A percentile compares a stretch with the other conserved stretches of the same genome.
Conservation (phyloP, 2,888 invertebrate genomes). For the Dicyrtomina minuta region DNA sequence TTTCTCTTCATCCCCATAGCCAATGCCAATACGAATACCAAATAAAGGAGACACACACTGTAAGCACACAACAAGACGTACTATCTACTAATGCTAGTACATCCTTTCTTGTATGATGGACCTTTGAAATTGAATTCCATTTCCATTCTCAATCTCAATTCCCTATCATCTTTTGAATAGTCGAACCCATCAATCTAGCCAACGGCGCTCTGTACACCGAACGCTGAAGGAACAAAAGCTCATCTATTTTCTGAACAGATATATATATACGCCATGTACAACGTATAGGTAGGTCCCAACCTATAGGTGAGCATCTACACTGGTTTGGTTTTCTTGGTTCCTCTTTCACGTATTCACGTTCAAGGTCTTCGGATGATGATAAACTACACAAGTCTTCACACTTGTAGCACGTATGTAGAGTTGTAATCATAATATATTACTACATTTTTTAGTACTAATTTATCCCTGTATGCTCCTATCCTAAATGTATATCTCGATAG, state of each 20-base stretch:
- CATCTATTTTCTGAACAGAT: slow-evolving; percentile 1
- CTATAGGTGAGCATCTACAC: no score
- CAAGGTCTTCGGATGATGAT: slow-evolving; percentile 17
- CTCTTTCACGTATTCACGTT: slow-evolving; percentile 18
- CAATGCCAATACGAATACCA: no score
- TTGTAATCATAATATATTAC: slow-evolving; percentile 10
- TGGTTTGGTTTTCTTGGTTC: no score
- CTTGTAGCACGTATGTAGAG: no score
- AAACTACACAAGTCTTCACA: neutral
- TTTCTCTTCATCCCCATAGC: no score
- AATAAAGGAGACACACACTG: slow-evolving; percentile 11
- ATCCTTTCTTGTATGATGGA: slow-evolving; percentile 20
- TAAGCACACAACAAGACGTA: neutral
- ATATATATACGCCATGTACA: neutral
- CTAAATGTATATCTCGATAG: no score
- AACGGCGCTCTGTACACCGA: slow-evolving; percentile 8
- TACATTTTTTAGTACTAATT: no score
- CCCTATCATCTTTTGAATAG: slow-evolving; percentile 23
- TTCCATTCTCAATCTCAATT: no score
- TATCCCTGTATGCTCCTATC: no score
- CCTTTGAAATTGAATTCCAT: slow-evolving; percentile 27
- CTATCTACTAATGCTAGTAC: no score
- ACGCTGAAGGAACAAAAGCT: slow-evolving; percentile 26
- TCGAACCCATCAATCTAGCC: slow-evolving; percentile 31
- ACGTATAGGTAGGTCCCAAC: no score